These are phyloP conservation scores for Montipora sp. DNA, from an alignment of 64 coral and sea anemone species.

Conservation along the genomic window DNA sequence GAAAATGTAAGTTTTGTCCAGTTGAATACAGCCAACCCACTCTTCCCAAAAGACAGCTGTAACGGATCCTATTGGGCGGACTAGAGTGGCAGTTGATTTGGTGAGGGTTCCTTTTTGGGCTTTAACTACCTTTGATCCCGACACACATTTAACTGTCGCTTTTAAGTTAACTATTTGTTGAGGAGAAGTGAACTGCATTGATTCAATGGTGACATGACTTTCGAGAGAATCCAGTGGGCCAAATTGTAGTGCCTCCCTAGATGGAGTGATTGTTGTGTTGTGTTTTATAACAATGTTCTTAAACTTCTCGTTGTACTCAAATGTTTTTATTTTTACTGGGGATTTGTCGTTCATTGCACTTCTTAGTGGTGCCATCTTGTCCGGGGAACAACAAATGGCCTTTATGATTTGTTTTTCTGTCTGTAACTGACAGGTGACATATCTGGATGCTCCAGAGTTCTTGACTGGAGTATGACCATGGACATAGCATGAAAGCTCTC, in stretches of 20 bases:
- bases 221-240: neutral
- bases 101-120: neutral
- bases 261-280: neutral
- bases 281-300: conserved; percentile 47
- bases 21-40: neutral
- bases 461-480: neutral
- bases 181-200: neutral
- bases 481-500: neutral
- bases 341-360: conserved; percentile 50
- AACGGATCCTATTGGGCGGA: neutral
- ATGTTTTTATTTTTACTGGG: conserved; percentile 29
- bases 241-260: neutral
- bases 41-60: neutral
- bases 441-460: neutral
- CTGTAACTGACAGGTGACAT: neutral
- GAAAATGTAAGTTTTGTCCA: conserved; percentile 50
- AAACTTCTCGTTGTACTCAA: conserved; percentile 44
- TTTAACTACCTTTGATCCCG: neutral
- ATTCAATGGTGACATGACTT: too few relatives aligned
- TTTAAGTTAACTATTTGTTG: neutral
- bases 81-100: conserved; percentile 19
- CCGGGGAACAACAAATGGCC: conserved; percentile 46
- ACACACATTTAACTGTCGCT: too few relatives aligned
- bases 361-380: conserved; percentile 26
- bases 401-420: conserved; percentile 1